Conservation (phyloP, 30 jellyfish, hydroid and myxozoan species). For the Aurelia coerulea region DNA sequence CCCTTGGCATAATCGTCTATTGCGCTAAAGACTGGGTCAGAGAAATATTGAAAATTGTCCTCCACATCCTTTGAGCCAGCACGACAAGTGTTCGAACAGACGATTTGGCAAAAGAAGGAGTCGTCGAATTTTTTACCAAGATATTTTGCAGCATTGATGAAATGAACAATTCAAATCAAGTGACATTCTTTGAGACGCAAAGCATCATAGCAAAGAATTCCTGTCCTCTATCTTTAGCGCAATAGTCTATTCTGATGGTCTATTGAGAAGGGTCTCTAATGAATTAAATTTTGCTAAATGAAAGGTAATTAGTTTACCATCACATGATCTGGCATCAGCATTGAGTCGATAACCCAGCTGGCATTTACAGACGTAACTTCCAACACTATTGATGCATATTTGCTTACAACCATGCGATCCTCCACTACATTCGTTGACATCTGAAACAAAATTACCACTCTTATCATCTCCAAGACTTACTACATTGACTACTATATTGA, state of each 20-base stretch:
- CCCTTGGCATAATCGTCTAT: too few relatives aligned
- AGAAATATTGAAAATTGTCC: too few relatives aligned
- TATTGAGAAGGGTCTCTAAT: too few relatives aligned
- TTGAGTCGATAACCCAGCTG: conserved; percentile 49
- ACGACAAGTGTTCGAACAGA: too few relatives aligned
- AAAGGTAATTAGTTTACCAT: conserved; percentile 22
- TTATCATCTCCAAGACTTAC: background rate
- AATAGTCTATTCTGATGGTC: too few relatives aligned
- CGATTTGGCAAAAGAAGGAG: background rate
- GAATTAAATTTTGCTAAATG: too few relatives aligned
- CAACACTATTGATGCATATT: conserved; percentile 51
- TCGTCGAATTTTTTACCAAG: background rate
- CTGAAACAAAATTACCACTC: conserved; percentile 16
- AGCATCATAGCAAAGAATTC: too few relatives aligned
- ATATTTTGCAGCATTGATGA: background rate
- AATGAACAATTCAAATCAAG: background rate
- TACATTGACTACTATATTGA: background rate
- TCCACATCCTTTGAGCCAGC: too few relatives aligned
- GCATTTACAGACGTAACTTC: conserved; percentile 64
- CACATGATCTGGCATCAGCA: conserved; percentile 56
- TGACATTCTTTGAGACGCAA: background rate
- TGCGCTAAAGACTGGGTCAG: too few relatives aligned
- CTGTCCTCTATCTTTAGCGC: too few relatives aligned
- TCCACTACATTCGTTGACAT: conserved; percentile 58
- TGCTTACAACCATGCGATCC: conserved; percentile 67